Base-by-base conservation (phyloP, 2,888 invertebrate species). In the Thymelicus lineola region DNA sequence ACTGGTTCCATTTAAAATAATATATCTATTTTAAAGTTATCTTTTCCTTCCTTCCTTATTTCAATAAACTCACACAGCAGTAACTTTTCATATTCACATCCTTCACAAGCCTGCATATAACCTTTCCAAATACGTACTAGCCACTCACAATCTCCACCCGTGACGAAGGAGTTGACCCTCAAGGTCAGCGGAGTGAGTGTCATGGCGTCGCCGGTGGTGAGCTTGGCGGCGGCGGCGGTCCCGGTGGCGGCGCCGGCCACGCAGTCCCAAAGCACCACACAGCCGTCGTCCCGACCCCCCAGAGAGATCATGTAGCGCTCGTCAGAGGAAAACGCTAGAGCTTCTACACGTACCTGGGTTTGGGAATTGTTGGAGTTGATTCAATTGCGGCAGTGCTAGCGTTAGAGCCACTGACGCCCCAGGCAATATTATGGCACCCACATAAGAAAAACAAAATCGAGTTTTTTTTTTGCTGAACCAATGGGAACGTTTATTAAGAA, bases 251-350 rank as follows among this genome's bases (percentile, higher is more conserved):
- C 86, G 28, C 90, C 94, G 0, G 94, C 94, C 48, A 91, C 88
- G 74, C 98, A 95, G 84, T 98, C 96, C 96, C 97, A 98, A 1
- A 98, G 95, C 57, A 98, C 96, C 48, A 98, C 95, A 75, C 96
- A 96, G 46, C 98, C 97, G 86, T 98, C 98, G 87, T 98, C 98
- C 71, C 97, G 95, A 0, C 98, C 98, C 0, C 98, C 98, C 50
- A 98, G 94, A 0, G 98, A 97, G 46, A 98, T 95, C 77, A 98
- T 93, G 86, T 96, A 98, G 65, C 95, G 95, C 78, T 97, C 97
- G 85, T 97, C 96, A 5, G 96, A 94, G 0, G 98, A 96, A 85
- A 99, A 98, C 7, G 95, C 94, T n/a, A 98, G 91, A 0, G 97
- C 95, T 91, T 98, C 97, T 0, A 98, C 97, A 46, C 97, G 95